Evolutionary conservation across 1,140 invertebrate genomes (phyloP), one percentile per base, ranked within the genome.

Genomic region (Mercenaria mercenaria): DNA sequence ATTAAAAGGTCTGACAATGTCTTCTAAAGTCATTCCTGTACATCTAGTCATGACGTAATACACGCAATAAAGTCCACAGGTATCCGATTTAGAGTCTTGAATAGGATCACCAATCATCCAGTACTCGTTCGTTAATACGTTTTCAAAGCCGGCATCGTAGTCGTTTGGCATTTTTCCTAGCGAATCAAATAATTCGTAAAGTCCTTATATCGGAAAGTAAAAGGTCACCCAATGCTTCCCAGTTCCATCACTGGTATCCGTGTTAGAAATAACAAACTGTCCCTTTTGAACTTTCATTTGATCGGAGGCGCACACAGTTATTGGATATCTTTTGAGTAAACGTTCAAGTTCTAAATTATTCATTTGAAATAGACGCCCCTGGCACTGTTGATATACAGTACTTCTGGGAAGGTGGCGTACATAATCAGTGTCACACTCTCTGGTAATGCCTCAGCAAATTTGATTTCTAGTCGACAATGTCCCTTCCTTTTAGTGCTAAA

Each of bases 401-500:
- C 37, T 10, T 74, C 69, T 74, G 37, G 69, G 26, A 74, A 74
- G 3, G 8, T 74, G 20, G 69, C 69, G 29, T 77, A 77, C 41
- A 77, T 77, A 50, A 77, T 47, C 47, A 77, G 15, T 15, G 74
- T 77, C 1, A 11, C 74, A 41, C 74, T 77, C 26, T 77, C 41
- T 50, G 74, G 74, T 77, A 77, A 77, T 2, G 74, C 74, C 13
- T 3, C 39, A 3, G 74, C 23, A 50, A 77, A 85, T 52, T 74
- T 64, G 18, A 85, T 64, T n/a, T 85, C 61, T 3, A 85, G 41
- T 0, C 83, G 83, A 47, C 59, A 37, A n/a, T 32, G 23, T 11
- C 64, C 83, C 26, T 39, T 85, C 43, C 64, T 72, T 72, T 47
- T 52, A 2, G 74, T 50, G 74, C 50, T 77, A 26, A 77, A 77